A percentile compares a stretch with the other conserved stretches of the same genome.
Evolutionary conservation across 1,140 invertebrate species (phyloP).

Genomic region (Micrasema longulum): DNA sequence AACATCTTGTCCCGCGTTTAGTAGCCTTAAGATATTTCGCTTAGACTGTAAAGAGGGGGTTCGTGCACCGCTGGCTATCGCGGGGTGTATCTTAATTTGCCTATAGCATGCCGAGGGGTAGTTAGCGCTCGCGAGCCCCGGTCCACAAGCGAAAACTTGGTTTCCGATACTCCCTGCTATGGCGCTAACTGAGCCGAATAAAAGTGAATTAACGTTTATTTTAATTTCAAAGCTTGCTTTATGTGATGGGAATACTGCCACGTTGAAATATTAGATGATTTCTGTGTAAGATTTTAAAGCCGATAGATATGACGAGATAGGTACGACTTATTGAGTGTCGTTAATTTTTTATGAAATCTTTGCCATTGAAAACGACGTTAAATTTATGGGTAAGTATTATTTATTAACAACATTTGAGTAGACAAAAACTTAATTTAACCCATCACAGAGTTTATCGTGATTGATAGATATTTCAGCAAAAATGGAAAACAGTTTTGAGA

Average conservation of each 20-base stretch:
- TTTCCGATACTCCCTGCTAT: constrained; percentile 8
- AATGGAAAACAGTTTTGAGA: too few species aligned
- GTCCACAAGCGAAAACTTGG: constrained; percentile 1
- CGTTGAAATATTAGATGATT: too few species aligned
- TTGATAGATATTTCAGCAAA: too few species aligned
- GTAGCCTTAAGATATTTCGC: not conserved
- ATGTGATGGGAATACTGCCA: constrained; percentile 8
- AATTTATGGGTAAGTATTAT: too few species aligned
- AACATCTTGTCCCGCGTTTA: not conserved
- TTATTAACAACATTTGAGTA: too few species aligned
- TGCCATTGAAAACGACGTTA: too few species aligned
- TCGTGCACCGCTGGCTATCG: not conserved
- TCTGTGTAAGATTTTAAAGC: constrained; percentile 5
- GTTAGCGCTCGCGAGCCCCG: constrained; percentile 2
- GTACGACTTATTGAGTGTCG: too few species aligned
- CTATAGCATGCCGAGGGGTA: constrained; percentile 7
- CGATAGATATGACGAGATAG: not conserved
- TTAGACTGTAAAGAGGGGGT: not conserved
- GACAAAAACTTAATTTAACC: too few species aligned
- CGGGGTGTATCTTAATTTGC: constrained; percentile 24
- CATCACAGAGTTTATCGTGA: too few species aligned
- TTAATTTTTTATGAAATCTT: too few species aligned
- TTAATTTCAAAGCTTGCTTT: constrained; percentile 33
- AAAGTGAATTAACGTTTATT: constrained; percentile 33
- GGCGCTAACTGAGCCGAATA: constrained; percentile 10